Conservation (phyloP, 2,113 vertebrate species). For the Hippocampus comes region DNA sequence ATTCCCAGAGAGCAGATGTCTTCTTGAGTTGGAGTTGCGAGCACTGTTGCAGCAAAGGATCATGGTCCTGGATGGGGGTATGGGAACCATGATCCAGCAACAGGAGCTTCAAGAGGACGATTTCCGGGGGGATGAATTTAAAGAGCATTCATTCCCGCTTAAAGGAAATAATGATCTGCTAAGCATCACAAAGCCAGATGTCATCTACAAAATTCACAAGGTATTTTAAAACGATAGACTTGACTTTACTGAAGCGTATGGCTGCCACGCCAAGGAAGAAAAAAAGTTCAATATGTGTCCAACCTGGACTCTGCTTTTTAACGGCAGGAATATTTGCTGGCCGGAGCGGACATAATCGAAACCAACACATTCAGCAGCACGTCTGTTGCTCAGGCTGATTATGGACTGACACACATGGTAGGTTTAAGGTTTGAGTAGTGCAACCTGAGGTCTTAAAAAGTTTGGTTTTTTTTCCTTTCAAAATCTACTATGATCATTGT, state of each 20-base stretch:
- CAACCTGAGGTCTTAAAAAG: background rate
- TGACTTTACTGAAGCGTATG: background rate
- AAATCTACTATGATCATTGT: too few species aligned
- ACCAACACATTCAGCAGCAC: constrained; percentile 98
- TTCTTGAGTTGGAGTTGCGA: constrained; percentile 75
- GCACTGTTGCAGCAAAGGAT: constrained; percentile 80
- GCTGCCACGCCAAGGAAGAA: too few species aligned
- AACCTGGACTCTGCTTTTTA: constrained; percentile 8
- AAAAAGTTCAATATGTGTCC: background rate
- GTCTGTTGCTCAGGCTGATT: constrained; percentile 87
- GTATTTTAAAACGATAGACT: constrained; percentile 54
- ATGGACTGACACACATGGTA: constrained; percentile 88
- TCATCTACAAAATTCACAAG: constrained; percentile 91
- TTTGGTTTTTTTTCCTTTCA: too few species aligned
- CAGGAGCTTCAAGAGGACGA: constrained; percentile 77
- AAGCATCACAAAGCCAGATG: constrained; percentile 84
- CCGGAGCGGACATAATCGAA: constrained; percentile 93
- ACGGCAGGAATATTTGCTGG: constrained; percentile 85
- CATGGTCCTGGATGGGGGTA: constrained; percentile 92
- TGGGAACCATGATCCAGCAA: constrained; percentile 98
- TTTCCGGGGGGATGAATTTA: constrained; percentile 86
- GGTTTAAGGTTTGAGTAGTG: constrained; percentile 16
- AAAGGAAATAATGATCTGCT: constrained; percentile 96
- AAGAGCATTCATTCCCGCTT: constrained; percentile 78
- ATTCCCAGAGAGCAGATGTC: constrained; percentile 32